Evolutionary conservation across 2,797 vertebrate species (phyloP), one percentile per base, ranked within the genome.

Genomic region (Chanos chanos): DNA sequence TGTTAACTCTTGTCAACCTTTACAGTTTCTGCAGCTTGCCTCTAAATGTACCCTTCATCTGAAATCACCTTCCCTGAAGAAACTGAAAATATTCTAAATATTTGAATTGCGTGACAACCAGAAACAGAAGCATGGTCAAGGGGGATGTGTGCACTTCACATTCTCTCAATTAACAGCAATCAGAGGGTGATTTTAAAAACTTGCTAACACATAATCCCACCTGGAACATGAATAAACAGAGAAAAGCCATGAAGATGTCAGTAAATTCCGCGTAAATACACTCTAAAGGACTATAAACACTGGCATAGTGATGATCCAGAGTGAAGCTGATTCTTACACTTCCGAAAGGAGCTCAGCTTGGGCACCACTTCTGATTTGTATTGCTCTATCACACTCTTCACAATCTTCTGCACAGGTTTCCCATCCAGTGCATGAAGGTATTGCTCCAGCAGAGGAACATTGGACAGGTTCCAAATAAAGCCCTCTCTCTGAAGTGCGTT

Each of bases 401-500:
- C 81, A 21, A 86, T 61, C 5, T 85, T 72, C 24, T 87, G 82
- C 1, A 89, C 68, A 12, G 71, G 79, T 27, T 83, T 82, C 58
- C 88, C 90, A 9, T 86, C 88, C 55, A 97, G 43, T 2, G 84
- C 68, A n/a, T 53, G 5, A 0, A 93, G 2, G 53, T 93, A 92
- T 3, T 49, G 66, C 44, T 93, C 88, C 44, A 99, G 78, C 25
- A 90, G 81, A 7, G 81, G 86, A 56, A 93, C 3, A 0, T 84
- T 92, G 27, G 86, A 86, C 74, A 99, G 84, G 70, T 87, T 95
- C 97, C 95, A 99, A 15, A 89, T 84, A 70, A 92, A 94, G 3
- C 80, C 74, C 1, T 85, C 78, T 63, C 93, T 90, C 58, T 88
- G 79, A 28, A 98, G 82, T 21, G 63, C 51, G 10, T 49, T 62